These are phyloP conservation scores for Aegotheles bennettii DNA, from an alignment of 2,113 vertebrate genomes.

Conservation along the genomic window DNA sequence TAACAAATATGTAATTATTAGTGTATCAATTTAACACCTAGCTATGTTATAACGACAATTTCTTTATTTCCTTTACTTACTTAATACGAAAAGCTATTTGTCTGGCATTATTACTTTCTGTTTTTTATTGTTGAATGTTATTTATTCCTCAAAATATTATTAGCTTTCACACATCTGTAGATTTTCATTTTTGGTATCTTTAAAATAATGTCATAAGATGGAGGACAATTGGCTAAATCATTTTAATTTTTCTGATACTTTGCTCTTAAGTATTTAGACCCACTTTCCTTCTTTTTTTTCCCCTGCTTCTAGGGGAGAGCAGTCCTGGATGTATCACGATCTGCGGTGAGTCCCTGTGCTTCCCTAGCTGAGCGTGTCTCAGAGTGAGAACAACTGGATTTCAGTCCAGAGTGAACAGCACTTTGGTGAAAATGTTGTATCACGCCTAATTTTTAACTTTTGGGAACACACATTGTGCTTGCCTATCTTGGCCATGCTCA, in stretches of 20 bases:
- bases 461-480: background rate
- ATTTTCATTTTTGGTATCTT: background rate
- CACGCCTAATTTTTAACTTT: background rate
- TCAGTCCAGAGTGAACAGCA: background rate
- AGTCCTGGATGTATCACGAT: rapidly evolving
- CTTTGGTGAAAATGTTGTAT: background rate
- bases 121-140: background rate
- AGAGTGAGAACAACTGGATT: background rate
- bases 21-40: background rate
- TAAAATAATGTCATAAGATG: background rate
- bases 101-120: background rate
- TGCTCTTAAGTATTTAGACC: background rate
- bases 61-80: background rate
- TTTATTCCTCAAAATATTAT: background rate
- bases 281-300: rapidly evolving
- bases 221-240: background rate
- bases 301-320: background rate
- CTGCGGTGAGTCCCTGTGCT: rapidly evolving
- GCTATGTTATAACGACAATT: background rate
- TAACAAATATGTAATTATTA: slow-evolving; percentile 33
- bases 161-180: background rate
- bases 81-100: background rate
- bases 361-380: background rate
- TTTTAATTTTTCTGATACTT: background rate
- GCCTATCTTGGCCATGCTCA: rapidly evolving